Evolutionary conservation across 2,888 invertebrate species (phyloP), one percentile per base, ranked within the genome.

Genomic region (Dorcus hopei): DNA sequence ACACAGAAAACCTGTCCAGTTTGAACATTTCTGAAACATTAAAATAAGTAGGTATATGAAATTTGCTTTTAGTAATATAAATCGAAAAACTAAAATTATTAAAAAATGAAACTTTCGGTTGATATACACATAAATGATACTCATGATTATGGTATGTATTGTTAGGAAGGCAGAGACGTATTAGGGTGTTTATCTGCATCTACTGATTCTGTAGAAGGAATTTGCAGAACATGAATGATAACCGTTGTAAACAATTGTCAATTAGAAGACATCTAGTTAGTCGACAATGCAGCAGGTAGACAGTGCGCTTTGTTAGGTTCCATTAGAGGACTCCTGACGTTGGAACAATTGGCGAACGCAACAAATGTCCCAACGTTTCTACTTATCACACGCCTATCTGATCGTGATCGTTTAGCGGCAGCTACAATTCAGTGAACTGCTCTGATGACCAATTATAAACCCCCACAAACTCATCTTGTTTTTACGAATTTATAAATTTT

Each of bases 201-300:
- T 58, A 49, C 61, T 63, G 65, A 57, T 60, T 68, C 74, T 75
- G 68, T 74, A 75, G 67, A 73, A 75, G 74, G 76, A 74, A 76
- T 76, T 76, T 77, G 76, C 76, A 74, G 74, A 74, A 77, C 77
- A 77, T 76, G 76, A 77, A 77, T 76, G 76, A 77, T 77, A 76
- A 76, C 76, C 71, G 65, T 71, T 77, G 77, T 77, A 77, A 78
- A 78, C 78, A 77, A 77, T 78, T 76, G 77, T 77, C 77, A 77
- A 77, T 77, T 78, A 77, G 77, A 76, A 70, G 74, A 73, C 74
- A 65, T 76, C 77, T 74, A 77, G 76, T 77, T 76, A 77, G 75
- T 69, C 70, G 70, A 73, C 74, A 74, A 74, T 75, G 73, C 72
- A 71, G 69, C 70, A 71, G 71, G 70, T 68, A 74, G 75, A 75